A percentile compares a stretch with the other conserved stretches of the same genome.
These are phyloP conservation scores for Nyctibius grandis DNA, from an alignment of 2,797 vertebrate genomes.

Conservation along the genomic window DNA sequence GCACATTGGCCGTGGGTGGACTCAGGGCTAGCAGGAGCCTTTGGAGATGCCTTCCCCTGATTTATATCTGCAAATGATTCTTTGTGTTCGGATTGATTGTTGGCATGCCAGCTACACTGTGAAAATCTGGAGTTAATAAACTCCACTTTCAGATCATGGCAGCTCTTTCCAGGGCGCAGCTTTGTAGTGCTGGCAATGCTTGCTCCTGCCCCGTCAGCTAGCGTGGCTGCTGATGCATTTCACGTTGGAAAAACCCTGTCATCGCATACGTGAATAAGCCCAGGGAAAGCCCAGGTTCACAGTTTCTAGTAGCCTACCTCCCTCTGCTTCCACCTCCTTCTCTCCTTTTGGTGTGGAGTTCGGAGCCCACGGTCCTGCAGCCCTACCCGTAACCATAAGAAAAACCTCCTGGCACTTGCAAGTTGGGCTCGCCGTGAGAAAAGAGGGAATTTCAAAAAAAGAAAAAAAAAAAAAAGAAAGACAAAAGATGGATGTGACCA, in stretches of 20 bases:
- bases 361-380: fast-evolving
- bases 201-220: not conserved
- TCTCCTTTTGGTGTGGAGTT: not conserved
- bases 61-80: constrained; percentile 55
- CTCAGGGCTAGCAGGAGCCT: constrained; percentile 57
- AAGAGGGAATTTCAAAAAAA: not conserved
- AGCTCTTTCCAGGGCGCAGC: constrained; percentile 2
- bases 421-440: not conserved
- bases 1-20: constrained; percentile 48
- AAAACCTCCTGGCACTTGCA: not conserved
- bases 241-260: not conserved
- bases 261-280: not conserved
- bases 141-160: not conserved
- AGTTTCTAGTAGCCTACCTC: not conserved
- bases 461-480: fast-evolving
- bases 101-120: constrained; percentile 29
- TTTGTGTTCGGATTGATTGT: constrained; percentile 33
- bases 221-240: not conserved
- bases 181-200: not conserved
- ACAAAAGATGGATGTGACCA: not conserved
- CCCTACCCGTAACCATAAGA: not conserved
- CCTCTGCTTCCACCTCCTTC: not conserved
- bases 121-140: constrained; percentile 69
- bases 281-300: not conserved
- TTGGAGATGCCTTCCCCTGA: constrained; percentile 61